Evolutionary conservation across 2,113 vertebrate genomes (phyloP).

Genomic region (Panthera tigris): DNA sequence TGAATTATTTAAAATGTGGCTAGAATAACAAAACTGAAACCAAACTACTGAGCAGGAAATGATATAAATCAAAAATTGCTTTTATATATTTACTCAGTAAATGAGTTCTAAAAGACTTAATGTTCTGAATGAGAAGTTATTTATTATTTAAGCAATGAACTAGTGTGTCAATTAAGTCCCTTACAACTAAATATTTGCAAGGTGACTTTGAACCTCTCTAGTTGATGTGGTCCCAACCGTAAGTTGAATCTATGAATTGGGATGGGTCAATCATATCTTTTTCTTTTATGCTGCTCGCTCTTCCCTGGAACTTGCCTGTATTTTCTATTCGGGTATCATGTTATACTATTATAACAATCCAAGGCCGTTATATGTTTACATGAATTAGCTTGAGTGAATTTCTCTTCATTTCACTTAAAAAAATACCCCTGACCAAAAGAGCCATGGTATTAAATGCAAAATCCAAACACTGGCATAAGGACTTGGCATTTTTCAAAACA

Average conservation of each 20-base stretch:
- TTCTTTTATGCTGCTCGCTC: not conserved
- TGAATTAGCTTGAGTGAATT: not conserved
- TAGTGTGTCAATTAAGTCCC: not conserved
- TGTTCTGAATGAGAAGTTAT: not conserved
- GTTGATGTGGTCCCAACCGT: not conserved
- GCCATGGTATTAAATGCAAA: not conserved
- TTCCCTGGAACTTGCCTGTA: not conserved
- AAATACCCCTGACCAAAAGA: not conserved
- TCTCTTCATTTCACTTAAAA: constrained; percentile 10
- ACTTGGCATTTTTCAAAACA: not conserved
- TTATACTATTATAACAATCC: not conserved
- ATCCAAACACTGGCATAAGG: not conserved
- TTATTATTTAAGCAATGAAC: not conserved
- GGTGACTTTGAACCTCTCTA: not conserved
- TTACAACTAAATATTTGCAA: not conserved
- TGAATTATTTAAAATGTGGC: not conserved
- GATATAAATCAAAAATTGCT: not conserved
- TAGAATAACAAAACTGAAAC: not conserved
- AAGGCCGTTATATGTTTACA: not conserved
- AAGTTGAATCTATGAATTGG: not conserved
- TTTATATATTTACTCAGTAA: not conserved
- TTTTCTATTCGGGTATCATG: not conserved
- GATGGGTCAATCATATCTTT: not conserved
- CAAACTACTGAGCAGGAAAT: not conserved
- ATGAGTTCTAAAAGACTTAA: not conserved